phyloP scores from a whole-genome alignment of 2,113 vertebrate species.

The Perca flavescens region DNA sequence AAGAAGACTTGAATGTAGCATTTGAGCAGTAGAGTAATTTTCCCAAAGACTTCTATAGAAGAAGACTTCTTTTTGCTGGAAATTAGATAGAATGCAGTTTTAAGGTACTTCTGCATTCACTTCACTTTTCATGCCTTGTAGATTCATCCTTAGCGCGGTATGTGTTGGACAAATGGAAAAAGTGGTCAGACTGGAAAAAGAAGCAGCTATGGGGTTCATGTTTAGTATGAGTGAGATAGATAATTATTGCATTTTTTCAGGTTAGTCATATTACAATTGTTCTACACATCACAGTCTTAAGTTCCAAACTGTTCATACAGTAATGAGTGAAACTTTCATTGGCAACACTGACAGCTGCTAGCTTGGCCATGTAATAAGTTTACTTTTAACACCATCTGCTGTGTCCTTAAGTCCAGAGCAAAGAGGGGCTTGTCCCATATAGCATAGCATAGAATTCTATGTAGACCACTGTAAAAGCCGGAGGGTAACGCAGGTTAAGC shows the following conservation, averaged over 20 bases:
- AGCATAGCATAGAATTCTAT: conserved; percentile 32
- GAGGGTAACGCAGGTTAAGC: conserved; percentile 20
- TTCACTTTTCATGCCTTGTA: no score
- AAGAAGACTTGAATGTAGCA: no score
- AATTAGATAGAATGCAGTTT: no score
- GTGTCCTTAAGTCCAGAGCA: conserved; percentile 32
- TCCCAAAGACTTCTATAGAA: no score
- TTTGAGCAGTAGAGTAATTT: no score
- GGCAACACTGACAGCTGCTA: conserved; percentile 44
- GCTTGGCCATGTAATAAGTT: conserved; percentile 29
- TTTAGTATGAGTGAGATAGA: background rate
- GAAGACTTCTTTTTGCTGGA: no score
- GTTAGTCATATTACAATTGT: background rate
- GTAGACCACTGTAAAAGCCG: conserved; percentile 21
- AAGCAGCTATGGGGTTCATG: background rate
- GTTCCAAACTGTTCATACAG: background rate
- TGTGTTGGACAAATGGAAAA: background rate
- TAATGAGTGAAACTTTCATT: conserved; percentile 22
- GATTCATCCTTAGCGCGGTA: no score
- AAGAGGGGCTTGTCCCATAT: conserved; percentile 41
- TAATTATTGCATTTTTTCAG: background rate
- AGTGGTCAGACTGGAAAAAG: background rate
- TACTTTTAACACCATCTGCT: conserved; percentile 60
- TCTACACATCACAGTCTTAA: background rate
- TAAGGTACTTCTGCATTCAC: no score